A percentile compares a stretch with the other conserved stretches of the same genome.
Conservation (phyloP, 2,113 vertebrate species). For the Falco punctatus region DNA sequence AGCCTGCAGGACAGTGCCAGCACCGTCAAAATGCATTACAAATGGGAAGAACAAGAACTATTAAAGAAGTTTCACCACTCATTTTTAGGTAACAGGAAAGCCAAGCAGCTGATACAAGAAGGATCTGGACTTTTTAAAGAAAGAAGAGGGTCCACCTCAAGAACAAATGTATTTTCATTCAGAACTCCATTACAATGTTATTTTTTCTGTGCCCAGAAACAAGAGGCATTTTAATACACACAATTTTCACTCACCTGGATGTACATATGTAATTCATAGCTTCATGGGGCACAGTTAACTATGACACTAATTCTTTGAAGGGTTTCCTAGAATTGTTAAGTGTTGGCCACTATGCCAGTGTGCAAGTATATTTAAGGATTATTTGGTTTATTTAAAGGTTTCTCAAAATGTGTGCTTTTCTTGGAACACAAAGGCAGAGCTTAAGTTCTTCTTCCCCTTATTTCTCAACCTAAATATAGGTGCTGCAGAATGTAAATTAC, state of each 20-base stretch:
- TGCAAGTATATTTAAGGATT: not conserved
- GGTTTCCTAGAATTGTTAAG: not conserved
- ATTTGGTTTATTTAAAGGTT: not conserved
- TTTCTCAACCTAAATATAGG: not conserved
- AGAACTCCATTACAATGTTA: not conserved
- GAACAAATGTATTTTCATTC: not conserved
- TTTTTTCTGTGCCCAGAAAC: not conserved
- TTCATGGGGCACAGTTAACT: not conserved
- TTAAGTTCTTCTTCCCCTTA: not conserved
- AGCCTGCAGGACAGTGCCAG: too few relatives aligned
- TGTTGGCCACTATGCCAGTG: not conserved
- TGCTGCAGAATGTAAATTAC: not conserved
- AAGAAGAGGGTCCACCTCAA: not conserved
- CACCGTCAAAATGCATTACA: not conserved
- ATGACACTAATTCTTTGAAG: fast-evolving
- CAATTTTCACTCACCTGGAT: not conserved
- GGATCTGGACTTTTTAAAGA: not conserved
- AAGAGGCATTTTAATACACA: not conserved
- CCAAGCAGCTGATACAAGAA: not conserved
- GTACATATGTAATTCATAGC: fast-evolving
- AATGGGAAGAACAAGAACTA: not conserved
- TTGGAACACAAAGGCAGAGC: not conserved
- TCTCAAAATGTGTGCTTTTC: not conserved
- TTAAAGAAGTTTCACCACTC: not conserved
- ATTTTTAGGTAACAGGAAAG: not conserved